Conservation (phyloP, 2,113 vertebrate species). For the Oxygymnocypris stewartii region DNA sequence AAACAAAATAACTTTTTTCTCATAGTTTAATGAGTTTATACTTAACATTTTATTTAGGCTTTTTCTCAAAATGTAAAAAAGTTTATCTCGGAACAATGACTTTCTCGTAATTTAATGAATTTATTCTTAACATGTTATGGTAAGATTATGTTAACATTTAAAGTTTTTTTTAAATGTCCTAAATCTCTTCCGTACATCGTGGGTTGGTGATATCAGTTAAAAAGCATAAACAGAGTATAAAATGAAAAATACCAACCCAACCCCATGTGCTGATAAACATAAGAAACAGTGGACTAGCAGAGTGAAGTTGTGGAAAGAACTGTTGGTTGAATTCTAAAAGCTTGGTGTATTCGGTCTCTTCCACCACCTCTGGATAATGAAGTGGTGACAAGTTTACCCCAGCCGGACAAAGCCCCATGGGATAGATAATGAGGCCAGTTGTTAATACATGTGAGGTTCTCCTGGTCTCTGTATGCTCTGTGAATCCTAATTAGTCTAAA, state of each 20-base stretch:
- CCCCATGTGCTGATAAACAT: background rate
- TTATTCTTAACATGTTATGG: too few relatives aligned
- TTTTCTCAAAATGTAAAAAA: too few relatives aligned
- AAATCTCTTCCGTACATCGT: too few relatives aligned
- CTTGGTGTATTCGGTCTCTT: background rate
- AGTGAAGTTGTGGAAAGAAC: slow-evolving; percentile 30
- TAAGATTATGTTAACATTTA: too few relatives aligned
- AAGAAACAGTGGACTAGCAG: background rate
- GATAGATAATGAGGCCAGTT: slow-evolving; percentile 76
- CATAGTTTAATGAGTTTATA: too few relatives aligned
- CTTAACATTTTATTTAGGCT: too few relatives aligned
- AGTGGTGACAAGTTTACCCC: slow-evolving; percentile 66
- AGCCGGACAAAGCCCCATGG: slow-evolving; percentile 65
- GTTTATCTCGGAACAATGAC: too few relatives aligned
- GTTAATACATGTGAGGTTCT: slow-evolving; percentile 74
- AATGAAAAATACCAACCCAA: background rate
- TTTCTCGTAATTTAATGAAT: too few relatives aligned
- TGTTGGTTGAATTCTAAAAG: slow-evolving; percentile 34
- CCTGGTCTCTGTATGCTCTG: slow-evolving; percentile 55
- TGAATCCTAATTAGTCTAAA: slow-evolving; percentile 68
- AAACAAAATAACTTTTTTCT: too few relatives aligned
- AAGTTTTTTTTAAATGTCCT: too few relatives aligned
- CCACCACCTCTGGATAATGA: slow-evolving; percentile 54
- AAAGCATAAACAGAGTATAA: too few relatives aligned
- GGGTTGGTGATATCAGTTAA: too few relatives aligned